Conservation (phyloP, 92 coral and sea anemone species). For the Palythoa grandiflora region DNA sequence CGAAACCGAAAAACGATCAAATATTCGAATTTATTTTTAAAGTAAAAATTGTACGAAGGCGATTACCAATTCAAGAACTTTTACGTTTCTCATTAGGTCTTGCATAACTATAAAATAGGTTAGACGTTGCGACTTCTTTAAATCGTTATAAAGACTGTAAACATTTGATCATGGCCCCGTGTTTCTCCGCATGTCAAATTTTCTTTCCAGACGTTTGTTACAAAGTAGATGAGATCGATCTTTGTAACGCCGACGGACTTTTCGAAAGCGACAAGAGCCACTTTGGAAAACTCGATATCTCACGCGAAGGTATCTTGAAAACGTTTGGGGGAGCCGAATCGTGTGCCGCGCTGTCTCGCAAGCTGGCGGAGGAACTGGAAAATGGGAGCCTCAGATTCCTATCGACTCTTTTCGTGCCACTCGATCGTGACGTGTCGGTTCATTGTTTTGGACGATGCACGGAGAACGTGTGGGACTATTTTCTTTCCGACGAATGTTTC, state of each 20-base stretch:
- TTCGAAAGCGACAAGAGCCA: neutral
- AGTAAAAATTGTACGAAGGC: no score
- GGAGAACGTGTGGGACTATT: neutral
- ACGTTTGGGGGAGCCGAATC: neutral
- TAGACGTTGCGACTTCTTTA: no score
- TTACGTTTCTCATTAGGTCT: no score
- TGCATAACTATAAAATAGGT: no score
- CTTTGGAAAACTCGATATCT: neutral
- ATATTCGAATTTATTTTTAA: no score
- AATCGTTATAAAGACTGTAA: no score
- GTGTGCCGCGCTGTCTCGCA: neutral
- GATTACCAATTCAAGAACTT: no score
- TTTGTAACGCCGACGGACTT: neutral
- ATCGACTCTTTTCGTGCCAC: neutral
- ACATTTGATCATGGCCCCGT: no score
- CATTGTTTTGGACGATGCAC: neutral
- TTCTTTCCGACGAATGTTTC: neutral
- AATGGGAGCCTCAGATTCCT: neutral
- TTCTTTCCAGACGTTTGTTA: neutral
- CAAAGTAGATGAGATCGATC: neutral
- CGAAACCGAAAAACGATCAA: no score
- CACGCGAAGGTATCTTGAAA: neutral
- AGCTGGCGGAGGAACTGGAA: neutral
- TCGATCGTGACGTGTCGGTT: neutral
- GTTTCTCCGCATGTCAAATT: no score